Base-by-base conservation (phyloP, 53 echinoderm and acorn worm genomes). In the Arbacia lixula region DNA sequence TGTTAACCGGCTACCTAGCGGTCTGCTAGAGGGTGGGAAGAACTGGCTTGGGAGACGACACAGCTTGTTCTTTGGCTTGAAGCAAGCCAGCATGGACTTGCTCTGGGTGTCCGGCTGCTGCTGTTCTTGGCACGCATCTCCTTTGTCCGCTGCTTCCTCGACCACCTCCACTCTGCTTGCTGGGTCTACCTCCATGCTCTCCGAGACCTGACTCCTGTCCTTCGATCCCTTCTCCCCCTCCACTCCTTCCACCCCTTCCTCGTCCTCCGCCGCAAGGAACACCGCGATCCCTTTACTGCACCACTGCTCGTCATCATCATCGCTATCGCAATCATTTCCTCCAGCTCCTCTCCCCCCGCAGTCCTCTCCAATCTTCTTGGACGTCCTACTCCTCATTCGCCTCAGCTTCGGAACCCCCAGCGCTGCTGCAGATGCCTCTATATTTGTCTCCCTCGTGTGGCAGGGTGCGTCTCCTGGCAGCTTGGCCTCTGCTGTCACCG, bases 211-310 rank as follows among this genome's bases (percentile, higher is more conserved):
- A 4, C 0, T 24, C 60, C 19, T 37, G n/a, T n/a, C n/a, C n/a
- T n/a, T n/a, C n/a, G n/a, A n/a, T n/a, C n/a, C n/a, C n/a, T n/a
- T n/a, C n/a, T n/a, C n/a, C n/a, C n/a, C n/a, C n/a, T n/a, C n/a
- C 33, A 5, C 4, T 5, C 34, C 22, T 19, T 63, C 42, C 32
- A 46, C 11, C 82, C 58, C 78, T 2, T 32, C 51, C 64, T 81
- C 46, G 12, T 81, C 82, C 11, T 81, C 82, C 6, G 49, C 46
- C 32, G 82, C 25, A 19, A 46, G 14, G 64, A 81, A 63, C 20
- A 81, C 82, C 16, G 82, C 82, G 33, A 81, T 81, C 26, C 82
- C 82, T 26, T 46, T 43, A 14, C 82, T 81, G 64, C 82, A 81
- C 82, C 82, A 81, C 82, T 49, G 63, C n/a, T n/a, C n/a, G 3